Evolutionary conservation across 2,797 vertebrate species (phyloP).

Genomic region (Hirundo rustica): DNA sequence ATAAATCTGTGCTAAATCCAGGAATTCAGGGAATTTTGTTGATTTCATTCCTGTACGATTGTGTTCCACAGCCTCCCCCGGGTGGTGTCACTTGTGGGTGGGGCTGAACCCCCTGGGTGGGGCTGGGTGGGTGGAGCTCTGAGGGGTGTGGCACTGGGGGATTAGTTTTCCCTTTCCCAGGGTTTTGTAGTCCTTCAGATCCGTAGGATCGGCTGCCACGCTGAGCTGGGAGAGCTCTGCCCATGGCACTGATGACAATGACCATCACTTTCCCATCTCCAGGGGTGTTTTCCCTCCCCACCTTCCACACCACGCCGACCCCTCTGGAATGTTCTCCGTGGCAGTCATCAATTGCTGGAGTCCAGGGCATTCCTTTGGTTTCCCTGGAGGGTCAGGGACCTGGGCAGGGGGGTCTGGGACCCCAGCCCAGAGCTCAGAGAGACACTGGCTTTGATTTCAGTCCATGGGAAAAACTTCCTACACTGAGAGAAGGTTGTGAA

Average conservation of each 20-base stretch:
- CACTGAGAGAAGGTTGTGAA: too few species aligned
- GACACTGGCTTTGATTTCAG: too few species aligned
- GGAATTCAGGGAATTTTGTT: too few species aligned
- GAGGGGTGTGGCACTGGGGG: background rate
- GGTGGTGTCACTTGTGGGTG: fast-evolving
- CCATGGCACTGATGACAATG: fast-evolving
- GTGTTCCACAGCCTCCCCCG: fast-evolving
- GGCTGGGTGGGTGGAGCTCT: background rate
- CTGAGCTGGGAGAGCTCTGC: fast-evolving
- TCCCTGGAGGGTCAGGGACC: too few species aligned
- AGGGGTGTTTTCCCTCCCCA: fast-evolving
- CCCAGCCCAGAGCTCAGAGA: too few species aligned
- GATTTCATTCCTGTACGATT: fast-evolving
- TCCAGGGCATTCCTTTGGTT: too few species aligned
- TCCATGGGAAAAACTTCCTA: too few species aligned
- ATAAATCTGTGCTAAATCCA: too few species aligned
- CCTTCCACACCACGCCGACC: background rate
- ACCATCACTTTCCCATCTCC: background rate
- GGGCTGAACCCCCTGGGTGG: background rate
- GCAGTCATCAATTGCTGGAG: background rate
- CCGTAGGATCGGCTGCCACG: fast-evolving
- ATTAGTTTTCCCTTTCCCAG: background rate
- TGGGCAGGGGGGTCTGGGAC: too few species aligned
- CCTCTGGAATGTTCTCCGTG: background rate
- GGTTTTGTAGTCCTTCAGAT: background rate